Base-by-base conservation (phyloP, 2,797 vertebrate genomes). In the Acanthopagrus latus region DNA sequence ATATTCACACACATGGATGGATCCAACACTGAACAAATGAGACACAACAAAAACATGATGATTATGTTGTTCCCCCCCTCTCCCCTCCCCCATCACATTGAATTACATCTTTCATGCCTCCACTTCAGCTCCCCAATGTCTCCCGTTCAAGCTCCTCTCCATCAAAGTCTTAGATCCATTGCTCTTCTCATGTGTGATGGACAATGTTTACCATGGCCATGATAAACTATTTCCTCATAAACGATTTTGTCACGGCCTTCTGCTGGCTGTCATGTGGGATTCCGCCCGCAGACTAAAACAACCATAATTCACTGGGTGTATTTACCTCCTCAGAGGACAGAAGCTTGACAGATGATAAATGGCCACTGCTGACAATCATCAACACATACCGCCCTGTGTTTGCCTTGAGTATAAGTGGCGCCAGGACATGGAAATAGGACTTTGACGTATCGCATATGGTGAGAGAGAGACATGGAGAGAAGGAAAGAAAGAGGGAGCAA, bases 301-400 rank as follows among this genome's bases (percentile, higher is more conserved):
- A 94, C 92, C 95, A 95, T 96, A 97, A 97, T 97, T 96, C 96
- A 96, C 96, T 96, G 96, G 96, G 95, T 97, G 97, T 97, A 96
- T 93, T 96, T 97, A 95, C 94, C 95, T 96, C 96, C 96, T 96
- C 94, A 59, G 95, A 96, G 97, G 93, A 96, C 95, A 95, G 87
- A 94, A 86, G 94, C 96, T 95, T 97, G 96, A 98, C 96, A 96
- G 95, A 96, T 97, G 97, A 97, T 97, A 96, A 97, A 98, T 96
- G 97, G 95, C 95, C 95, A 93, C 93, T 93, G 94, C 96, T 97
- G 96, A 97, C 97, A 97, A 96, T 97, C 96, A 96, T 96, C 96
- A 96, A 94, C 95, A 95, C 94, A 93, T 94, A 93, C 94, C 92
- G 94, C 95, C 94, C 92, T 87, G 90, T 95, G 96, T 96, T 96